Evolutionary conservation across 2,888 invertebrate species (phyloP).

Genomic region (Sussaba pulchella): DNA sequence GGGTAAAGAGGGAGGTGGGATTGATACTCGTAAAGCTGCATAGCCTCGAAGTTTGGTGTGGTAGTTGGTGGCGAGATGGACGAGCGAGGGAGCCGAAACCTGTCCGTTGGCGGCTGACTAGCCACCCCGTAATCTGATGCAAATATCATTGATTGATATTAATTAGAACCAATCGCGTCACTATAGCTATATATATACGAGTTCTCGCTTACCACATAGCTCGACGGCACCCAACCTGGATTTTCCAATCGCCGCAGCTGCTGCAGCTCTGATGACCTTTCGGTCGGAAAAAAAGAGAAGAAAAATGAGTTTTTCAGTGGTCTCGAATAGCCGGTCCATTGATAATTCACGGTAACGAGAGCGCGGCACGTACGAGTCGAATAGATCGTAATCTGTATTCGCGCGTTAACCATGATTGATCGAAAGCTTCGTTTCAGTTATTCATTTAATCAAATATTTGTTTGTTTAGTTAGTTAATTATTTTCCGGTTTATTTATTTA

Average conservation of each 20-base stretch:
- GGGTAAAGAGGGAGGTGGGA: constrained; percentile 2
- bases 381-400: constrained; percentile 55
- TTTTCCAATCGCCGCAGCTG: constrained; percentile 19
- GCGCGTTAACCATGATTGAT: constrained; percentile 46
- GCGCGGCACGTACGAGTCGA: background rate
- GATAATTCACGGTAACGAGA: constrained; percentile 36
- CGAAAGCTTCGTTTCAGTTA: constrained; percentile 42
- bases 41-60: constrained; percentile 40
- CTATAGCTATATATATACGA: background rate
- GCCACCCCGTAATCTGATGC: constrained; percentile 67
- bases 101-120: constrained; percentile 63
- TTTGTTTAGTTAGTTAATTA: constrained; percentile 10
- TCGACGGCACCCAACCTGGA: constrained; percentile 10
- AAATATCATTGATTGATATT: constrained; percentile 73
- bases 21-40: constrained; percentile 26
- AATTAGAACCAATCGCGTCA: constrained; percentile 70
- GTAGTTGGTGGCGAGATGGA: constrained; percentile 24
- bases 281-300: background rate
- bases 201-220: constrained; percentile 7
- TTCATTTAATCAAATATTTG: no score
- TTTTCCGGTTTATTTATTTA: constrained; percentile 14
- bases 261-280: background rate
- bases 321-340: constrained; percentile 18
- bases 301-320: background rate
- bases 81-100: constrained; percentile 29